Base-by-base conservation (phyloP, 1,140 invertebrate genomes). In the Lucilia cuprina region DNA sequence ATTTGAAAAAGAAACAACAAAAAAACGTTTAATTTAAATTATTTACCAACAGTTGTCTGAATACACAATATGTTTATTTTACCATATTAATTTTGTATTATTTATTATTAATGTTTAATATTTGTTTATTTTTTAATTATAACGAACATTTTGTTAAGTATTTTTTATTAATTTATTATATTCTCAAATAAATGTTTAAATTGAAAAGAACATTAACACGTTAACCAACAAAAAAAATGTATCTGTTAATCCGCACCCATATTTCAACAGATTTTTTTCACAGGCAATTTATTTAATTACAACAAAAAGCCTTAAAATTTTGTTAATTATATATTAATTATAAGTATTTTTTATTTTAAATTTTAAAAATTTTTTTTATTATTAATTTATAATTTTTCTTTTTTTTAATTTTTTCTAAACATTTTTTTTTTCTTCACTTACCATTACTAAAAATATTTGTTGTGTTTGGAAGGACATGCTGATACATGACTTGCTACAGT, bases 401-500 rank as follows among this genome's bases (percentile, higher is more conserved):
- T n/a, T 60, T 80, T 80, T 41, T 21, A 65, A 35, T 35, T 83
- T 78, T 47, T 83, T 47, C 7, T 84, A 7, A 41, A 8, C 65
- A 65, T 82, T 82, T 82, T 41, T n/a, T n/a, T n/a, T 41, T 41
- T 41, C 41, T 41, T 5, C 34, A 84, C 89, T 91, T 87, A 91
- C 89, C 89, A 85, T 91, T 89, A 86, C 87, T 87, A 89, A 90
- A 86, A 91, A 90, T 89, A 89, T 91, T 88, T 89, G 87, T 87
- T 91, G 88, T 89, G 88, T 87, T 90, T 89, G 89, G 87, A 91
- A 89, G 88, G 89, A 88, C 89, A 90, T 91, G 89, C 88, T 91
- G 89, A 91, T 91, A 91, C 89, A 91, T 91, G 89, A 91, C 89
- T 90, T 89, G 87, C 84, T 88, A 90, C 88, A 87, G 87, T 89